These are phyloP conservation scores for Chesias legatella DNA, from an alignment of 2,888 invertebrate species.

Conservation along the genomic window DNA sequence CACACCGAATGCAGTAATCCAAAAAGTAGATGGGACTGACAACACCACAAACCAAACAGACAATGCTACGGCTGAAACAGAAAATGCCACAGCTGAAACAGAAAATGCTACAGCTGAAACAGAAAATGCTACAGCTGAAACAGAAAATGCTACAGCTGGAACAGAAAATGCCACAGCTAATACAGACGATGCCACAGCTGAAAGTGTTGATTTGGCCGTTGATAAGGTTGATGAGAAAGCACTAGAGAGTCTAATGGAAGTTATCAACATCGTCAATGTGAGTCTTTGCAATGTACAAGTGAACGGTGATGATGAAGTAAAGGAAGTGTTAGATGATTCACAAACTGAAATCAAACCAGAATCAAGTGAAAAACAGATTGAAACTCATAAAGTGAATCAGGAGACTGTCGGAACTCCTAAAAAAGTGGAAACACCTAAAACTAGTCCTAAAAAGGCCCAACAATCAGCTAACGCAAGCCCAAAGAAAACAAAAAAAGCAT, in stretches of 20 bases:
- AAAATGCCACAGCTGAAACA: neutral
- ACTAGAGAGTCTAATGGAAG: conserved; percentile 58
- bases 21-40: neutral
- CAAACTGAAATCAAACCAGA: conserved; percentile 3
- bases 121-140: neutral
- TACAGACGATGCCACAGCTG: neutral
- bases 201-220: conserved; percentile 8
- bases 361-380: too few relatives aligned
- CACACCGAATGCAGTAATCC: neutral
- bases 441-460: too few relatives aligned
- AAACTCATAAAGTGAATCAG: too few relatives aligned
- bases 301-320: conserved; percentile 37
- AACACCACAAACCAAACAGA: neutral
- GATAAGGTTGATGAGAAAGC: conserved; percentile 51
- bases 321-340: conserved; percentile 29
- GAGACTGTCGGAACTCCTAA: too few relatives aligned
- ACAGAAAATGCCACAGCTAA: neutral
- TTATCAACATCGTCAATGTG: conserved; percentile 58
- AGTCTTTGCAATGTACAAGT: conserved; percentile 55
- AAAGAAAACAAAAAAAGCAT: too few relatives aligned
- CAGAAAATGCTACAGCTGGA: neutral
- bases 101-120: neutral
- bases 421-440: too few relatives aligned
- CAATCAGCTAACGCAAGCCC: too few relatives aligned
- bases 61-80: conserved; percentile 10